Base-by-base conservation (phyloP, 2,113 vertebrate genomes). In the Hyperopisus bebe region DNA sequence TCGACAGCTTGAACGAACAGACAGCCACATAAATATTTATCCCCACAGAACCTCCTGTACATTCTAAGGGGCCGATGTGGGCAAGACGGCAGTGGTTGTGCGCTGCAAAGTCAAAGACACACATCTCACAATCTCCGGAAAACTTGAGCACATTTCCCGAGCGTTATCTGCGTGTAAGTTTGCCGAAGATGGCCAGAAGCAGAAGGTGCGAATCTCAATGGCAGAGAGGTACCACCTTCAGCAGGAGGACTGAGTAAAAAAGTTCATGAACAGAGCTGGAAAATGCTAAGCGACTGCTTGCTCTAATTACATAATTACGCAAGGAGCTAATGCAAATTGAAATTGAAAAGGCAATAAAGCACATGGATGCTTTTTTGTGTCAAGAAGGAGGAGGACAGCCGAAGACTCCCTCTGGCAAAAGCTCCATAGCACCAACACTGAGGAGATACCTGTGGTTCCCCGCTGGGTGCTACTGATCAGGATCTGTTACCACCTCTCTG, bases 1-100 rank as follows among this genome's bases (percentile, higher is more conserved):
- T 44, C 87, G 19, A 88, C 17, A 53, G 91, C 94, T 93, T 94
- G 92, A 96, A 94, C 93, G 91, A 91, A 80, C 35, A 70, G 82
- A 88, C 83, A 91, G 91, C 90, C 88, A 66, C 74, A 88, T 90
- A 90, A 90, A 84, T 91, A 90, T 89, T 92, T 91, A 91, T 86
- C 86, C 86, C 87, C 89, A 89, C 91, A 90, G 58, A 90, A 88
- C 89, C 58, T 88, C 0, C 35, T 74, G 11, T 42, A 15, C 58
- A 92, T 94, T 83, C 90, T 84, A 15, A n/a, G 47, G 39, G 90
- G 87, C 82, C 91, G 11, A 62, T 1, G 92, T 89, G 91, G 85
- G 90, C 44, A 50, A n/a, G 7, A 21, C 21, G 5, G 35, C 77
- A 86, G 88, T 2, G 15, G 35, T 35, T 35, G 24, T 19, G 10